Evolutionary conservation across 2,113 vertebrate species (phyloP).

Genomic region (Haemorhous mexicanus): DNA sequence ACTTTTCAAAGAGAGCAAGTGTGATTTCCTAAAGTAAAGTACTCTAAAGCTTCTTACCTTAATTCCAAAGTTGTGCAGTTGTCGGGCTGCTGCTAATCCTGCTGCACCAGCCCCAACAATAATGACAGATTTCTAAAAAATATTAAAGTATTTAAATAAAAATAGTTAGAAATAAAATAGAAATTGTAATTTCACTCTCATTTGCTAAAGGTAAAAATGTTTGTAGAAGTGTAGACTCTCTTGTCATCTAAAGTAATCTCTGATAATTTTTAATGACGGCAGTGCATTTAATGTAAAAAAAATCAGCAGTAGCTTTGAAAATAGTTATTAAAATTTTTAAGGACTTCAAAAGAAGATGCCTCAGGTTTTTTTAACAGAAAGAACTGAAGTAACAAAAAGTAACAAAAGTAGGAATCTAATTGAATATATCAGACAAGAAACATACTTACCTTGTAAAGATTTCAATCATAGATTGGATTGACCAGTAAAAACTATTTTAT

Average conservation of each 20-base stretch:
- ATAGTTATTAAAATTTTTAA: not conserved
- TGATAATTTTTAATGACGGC: not conserved
- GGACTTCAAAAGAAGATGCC: not conserved
- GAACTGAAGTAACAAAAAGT: not conserved
- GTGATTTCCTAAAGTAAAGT: not conserved
- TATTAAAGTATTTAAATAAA: not conserved
- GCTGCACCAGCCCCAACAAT: slow-evolving; percentile 91
- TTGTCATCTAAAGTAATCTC: not conserved
- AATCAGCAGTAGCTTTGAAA: not conserved
- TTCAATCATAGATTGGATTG: not conserved
- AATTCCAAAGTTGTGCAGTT: slow-evolving; percentile 94
- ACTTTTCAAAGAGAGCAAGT: not conserved
- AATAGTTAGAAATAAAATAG: not conserved
- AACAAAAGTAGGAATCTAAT: not conserved
- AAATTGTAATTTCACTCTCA: not conserved
- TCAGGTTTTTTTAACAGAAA: not conserved
- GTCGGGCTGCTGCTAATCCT: slow-evolving; percentile 91
- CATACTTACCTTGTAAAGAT: not conserved
- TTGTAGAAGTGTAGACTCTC: not conserved
- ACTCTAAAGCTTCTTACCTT: slow-evolving; percentile 75
- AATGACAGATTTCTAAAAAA: slow-evolving; percentile 84
- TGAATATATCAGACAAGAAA: not conserved
- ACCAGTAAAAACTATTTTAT: not conserved
- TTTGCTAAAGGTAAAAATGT: not conserved
- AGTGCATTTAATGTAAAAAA: not conserved